Conservation (phyloP, 2,888 invertebrate species). For the Phlogophora meticulosa region DNA sequence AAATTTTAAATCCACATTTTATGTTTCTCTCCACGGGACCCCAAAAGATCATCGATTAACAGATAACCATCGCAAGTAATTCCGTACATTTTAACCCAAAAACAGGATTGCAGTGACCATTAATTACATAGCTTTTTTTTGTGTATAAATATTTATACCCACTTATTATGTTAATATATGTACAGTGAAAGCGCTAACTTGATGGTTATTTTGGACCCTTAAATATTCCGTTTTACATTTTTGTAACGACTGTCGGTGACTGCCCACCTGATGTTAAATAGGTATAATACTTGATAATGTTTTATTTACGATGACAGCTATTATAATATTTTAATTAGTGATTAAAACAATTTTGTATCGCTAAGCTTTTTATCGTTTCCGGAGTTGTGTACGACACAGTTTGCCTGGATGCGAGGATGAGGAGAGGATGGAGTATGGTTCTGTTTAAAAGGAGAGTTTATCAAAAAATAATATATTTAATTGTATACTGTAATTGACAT, state of each 20-base stretch:
- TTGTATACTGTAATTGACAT: no score
- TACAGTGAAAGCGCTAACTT: conserved; percentile 87
- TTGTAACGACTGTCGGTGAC: conserved; percentile 39
- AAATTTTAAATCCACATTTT: conserved; percentile 53
- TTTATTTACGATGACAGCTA: conserved; percentile 61
- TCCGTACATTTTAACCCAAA: conserved; percentile 77
- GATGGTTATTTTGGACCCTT: conserved; percentile 58
- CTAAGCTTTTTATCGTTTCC: conserved; percentile 31
- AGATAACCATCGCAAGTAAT: conserved; percentile 76
- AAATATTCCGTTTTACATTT: conserved; percentile 50
- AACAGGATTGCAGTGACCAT: conserved; percentile 77
- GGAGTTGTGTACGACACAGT: neutral
- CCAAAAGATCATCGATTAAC: conserved; percentile 75
- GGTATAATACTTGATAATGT: conserved; percentile 45
- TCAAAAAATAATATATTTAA: no score
- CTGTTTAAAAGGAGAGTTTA: no score
- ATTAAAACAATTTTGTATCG: conserved; percentile 38
- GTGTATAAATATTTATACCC: conserved; percentile 73
- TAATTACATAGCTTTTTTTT: conserved; percentile 75
- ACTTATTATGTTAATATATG: conserved; percentile 82
- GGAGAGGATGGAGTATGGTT: neutral
- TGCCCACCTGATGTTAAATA: conserved; percentile 34
- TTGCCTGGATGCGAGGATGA: neutral
- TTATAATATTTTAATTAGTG: conserved; percentile 60
- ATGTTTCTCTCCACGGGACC: conserved; percentile 70